Conservation (phyloP, 2,888 invertebrate species). For the Hydroisotoma schaefferi region DNA sequence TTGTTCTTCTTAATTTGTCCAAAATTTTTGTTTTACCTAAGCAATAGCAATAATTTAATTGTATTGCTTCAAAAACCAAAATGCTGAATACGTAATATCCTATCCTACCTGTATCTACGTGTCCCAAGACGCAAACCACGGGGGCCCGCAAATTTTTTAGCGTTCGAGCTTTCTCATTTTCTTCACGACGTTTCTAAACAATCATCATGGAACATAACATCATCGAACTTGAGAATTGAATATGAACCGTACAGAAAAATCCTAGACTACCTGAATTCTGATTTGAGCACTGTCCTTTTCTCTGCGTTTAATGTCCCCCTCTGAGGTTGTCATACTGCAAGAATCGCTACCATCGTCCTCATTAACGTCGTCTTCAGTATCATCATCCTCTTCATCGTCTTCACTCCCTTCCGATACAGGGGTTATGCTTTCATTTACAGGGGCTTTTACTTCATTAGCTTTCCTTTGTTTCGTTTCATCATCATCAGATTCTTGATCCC, state of each 20-base stretch:
- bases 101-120: conserved; percentile 86
- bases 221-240: no score
- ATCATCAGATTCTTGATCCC: conserved; percentile 73
- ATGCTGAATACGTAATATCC: background rate
- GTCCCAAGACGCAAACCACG: conserved; percentile 96
- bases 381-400: conserved; percentile 50
- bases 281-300: conserved; percentile 62
- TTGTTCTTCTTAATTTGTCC: conserved; percentile 85
- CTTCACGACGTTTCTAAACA: conserved; percentile 63
- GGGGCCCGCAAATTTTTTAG: conserved; percentile 80
- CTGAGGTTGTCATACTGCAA: conserved; percentile 62
- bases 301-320: conserved; percentile 70
- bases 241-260: no score
- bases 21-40: conserved; percentile 89
- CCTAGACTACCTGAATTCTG: conserved; percentile 73
- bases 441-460: conserved; percentile 14
- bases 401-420: conserved; percentile 20
- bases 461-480: conserved; percentile 52
- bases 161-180: conserved; percentile 65
- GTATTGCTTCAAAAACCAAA: background rate
- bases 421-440: conserved; percentile 1
- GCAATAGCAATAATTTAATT: background rate
- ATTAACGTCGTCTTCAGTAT: conserved; percentile 55
- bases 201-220: no score
- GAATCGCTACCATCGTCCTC: conserved; percentile 53